Evolutionary conservation across 2,113 vertebrate genomes (phyloP).

Genomic region (Neogobius melanostomus): DNA sequence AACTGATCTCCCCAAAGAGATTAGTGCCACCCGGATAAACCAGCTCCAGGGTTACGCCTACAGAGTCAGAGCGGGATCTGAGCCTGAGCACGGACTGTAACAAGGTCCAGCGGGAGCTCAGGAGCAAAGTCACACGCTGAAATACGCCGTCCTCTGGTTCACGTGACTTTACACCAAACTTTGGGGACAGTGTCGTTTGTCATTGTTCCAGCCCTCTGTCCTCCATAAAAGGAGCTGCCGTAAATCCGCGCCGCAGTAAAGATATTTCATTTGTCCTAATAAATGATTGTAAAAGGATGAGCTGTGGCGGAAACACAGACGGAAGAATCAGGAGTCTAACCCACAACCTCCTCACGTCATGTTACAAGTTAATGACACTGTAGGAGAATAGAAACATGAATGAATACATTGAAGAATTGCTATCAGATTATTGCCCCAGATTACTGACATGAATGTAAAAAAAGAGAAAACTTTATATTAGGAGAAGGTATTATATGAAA

Average conservation of each 20-base stretch:
- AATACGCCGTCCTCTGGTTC: slow-evolving; percentile 1
- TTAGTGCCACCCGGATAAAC: slow-evolving; percentile 35
- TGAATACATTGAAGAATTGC: too few species aligned
- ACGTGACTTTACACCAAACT: not conserved
- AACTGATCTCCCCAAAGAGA: not conserved
- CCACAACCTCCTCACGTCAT: too few species aligned
- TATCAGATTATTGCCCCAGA: too few species aligned
- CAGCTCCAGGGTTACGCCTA: slow-evolving; percentile 29
- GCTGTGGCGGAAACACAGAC: too few species aligned
- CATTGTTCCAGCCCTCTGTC: not conserved
- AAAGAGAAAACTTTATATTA: too few species aligned
- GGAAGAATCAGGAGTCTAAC: too few species aligned
- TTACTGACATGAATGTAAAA: too few species aligned
- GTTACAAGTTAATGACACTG: too few species aligned
- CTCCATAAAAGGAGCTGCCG: not conserved
- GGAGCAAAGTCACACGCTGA: slow-evolving; percentile 38
- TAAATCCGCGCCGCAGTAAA: not conserved
- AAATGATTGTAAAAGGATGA: too few species aligned
- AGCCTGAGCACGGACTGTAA: slow-evolving; percentile 37
- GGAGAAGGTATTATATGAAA: too few species aligned
- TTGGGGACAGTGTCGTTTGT: not conserved
- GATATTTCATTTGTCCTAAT: not conserved
- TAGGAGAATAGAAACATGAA: too few species aligned
- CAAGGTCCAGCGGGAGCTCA: slow-evolving; percentile 37
- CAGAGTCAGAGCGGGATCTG: slow-evolving; percentile 48